phyloP scores from a whole-genome alignment of 2,113 vertebrate genomes.

The Bolborhynchus lineola region DNA sequence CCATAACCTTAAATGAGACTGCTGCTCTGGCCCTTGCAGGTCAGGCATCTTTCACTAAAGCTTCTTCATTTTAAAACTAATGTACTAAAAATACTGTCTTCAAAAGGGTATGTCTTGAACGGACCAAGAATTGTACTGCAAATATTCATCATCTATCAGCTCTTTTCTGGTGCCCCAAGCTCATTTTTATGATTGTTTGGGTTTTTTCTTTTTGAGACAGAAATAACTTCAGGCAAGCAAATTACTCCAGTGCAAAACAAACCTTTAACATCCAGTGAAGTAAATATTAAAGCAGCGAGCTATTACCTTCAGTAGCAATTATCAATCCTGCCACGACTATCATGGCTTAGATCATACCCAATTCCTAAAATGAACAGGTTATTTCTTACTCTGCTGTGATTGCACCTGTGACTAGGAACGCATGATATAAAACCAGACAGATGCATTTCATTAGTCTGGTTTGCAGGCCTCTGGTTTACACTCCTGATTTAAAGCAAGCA shows the following conservation, averaged over 20 bases:
- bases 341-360: background rate
- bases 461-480: background rate
- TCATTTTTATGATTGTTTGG: background rate
- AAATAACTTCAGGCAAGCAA: slow-evolving; percentile 52
- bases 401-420: background rate
- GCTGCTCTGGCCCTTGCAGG: background rate
- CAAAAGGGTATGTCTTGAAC: background rate
- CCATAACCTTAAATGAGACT: background rate
- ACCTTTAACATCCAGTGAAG: slow-evolving; percentile 28
- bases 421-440: background rate
- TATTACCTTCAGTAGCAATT: slow-evolving; percentile 48
- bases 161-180: background rate
- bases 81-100: background rate
- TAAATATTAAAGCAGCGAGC: slow-evolving; percentile 10
- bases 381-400: background rate
- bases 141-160: background rate
- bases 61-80: background rate
- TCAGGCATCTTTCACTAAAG: background rate
- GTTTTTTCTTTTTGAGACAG: background rate
- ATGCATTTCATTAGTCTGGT: background rate
- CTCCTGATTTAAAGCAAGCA: background rate
- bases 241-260: slow-evolving; percentile 25
- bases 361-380: background rate
- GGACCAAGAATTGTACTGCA: background rate
- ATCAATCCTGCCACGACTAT: slow-evolving; percentile 1